A percentile compares a stretch with the other conserved stretches of the same genome.
Evolutionary conservation across 2,113 vertebrate genomes (phyloP).

Genomic region (Bubo bubo): DNA sequence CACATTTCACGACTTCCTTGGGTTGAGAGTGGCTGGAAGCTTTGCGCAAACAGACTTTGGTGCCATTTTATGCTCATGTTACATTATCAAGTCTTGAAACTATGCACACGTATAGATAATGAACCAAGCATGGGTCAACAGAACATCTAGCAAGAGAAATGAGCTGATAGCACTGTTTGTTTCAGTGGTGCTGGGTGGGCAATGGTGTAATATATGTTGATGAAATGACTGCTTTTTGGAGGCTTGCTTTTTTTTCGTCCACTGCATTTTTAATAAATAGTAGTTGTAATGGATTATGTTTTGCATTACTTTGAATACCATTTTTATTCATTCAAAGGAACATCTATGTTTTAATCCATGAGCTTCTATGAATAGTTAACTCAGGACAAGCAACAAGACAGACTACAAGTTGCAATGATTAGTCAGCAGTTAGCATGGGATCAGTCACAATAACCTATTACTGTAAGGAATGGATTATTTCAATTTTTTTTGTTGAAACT

Average conservation of each 20-base stretch:
- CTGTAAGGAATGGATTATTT: neutral
- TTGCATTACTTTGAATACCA: neutral
- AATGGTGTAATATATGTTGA: neutral
- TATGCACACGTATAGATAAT: slow-evolving; percentile 25
- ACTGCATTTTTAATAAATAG: slow-evolving; percentile 64
- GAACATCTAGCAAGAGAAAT: neutral
- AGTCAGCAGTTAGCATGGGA: neutral
- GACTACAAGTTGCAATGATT: neutral
- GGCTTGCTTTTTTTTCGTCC: neutral
- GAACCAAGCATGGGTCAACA: neutral
- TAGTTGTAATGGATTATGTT: neutral
- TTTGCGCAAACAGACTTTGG: neutral
- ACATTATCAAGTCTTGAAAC: neutral
- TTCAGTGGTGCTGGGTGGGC: neutral
- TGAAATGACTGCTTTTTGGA: neutral
- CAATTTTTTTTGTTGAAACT: neutral
- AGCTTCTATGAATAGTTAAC: neutral
- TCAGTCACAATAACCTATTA: neutral
- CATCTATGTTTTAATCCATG: neutral
- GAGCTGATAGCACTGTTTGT: neutral
- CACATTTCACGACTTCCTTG: neutral
- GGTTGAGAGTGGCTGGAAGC: neutral
- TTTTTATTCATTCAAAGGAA: neutral
- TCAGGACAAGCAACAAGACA: neutral
- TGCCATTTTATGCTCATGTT: neutral